phyloP scores from a whole-genome alignment of 2,797 vertebrate genomes.

The Bovichtus variegatus region DNA sequence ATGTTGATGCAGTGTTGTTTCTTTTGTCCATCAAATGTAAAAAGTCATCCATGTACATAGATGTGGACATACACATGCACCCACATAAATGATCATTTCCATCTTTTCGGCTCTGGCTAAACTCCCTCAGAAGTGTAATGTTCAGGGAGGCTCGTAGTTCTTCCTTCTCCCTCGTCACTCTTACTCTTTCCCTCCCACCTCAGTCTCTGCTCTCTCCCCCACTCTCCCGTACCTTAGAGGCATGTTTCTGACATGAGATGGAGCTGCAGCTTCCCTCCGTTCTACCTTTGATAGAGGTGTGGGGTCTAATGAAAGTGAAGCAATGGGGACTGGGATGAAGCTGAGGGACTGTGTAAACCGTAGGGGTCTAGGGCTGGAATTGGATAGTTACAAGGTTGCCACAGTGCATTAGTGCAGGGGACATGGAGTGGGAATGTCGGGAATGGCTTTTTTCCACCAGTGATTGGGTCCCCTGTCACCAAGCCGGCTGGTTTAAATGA shows the following conservation, averaged over 20 bases:
- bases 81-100: slow-evolving; percentile 51
- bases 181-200: slow-evolving; percentile 29
- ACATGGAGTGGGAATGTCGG: slow-evolving; percentile 75
- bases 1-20: slow-evolving; percentile 21
- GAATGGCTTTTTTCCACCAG: slow-evolving; percentile 77
- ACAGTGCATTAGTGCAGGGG: slow-evolving; percentile 79
- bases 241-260: slow-evolving; percentile 72
- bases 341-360: slow-evolving; percentile 75
- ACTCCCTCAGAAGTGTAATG: slow-evolving; percentile 55
- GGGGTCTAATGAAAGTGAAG: slow-evolving; percentile 81
- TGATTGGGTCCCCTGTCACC: slow-evolving; percentile 81
- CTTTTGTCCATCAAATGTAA: background rate
- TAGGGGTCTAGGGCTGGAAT: slow-evolving; percentile 81
- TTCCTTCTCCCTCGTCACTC: slow-evolving; percentile 39
- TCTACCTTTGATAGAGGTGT: slow-evolving; percentile 79
- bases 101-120: slow-evolving; percentile 49
- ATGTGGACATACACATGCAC: slow-evolving; percentile 3
- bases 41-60: background rate
- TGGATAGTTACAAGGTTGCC: slow-evolving; percentile 86
- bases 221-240: slow-evolving; percentile 61
- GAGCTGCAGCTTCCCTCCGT: slow-evolving; percentile 51
- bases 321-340: slow-evolving; percentile 66
- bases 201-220: slow-evolving; percentile 33
- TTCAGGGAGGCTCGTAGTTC: slow-evolving; percentile 31
- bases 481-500: slow-evolving; percentile 81